Evolutionary conservation across 2,113 vertebrate genomes (phyloP).

Genomic region (Ardeotis arabs): DNA sequence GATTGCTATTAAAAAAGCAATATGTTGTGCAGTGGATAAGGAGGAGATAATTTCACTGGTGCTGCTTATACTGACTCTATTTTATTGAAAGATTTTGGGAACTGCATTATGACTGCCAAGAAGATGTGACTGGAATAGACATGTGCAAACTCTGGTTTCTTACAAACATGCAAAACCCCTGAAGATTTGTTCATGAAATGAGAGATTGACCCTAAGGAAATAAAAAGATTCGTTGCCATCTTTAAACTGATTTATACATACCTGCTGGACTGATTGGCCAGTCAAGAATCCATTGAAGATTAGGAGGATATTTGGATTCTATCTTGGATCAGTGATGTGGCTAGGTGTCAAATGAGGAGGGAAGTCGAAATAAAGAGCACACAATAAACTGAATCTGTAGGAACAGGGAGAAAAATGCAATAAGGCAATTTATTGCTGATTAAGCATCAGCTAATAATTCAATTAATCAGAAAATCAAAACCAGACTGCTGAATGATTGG

Average conservation of each 20-base stretch:
- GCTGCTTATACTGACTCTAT: neutral
- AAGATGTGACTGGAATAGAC: neutral
- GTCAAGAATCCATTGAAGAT: neutral
- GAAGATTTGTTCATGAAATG: neutral
- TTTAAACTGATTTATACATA: neutral
- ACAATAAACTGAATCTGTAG: neutral
- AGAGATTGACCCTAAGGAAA: neutral
- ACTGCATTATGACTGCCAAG: neutral
- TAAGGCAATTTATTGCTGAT: neutral
- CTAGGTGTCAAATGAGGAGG: neutral
- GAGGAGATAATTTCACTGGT: neutral
- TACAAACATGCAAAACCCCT: neutral
- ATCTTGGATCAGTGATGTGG: neutral
- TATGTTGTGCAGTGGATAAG: neutral
- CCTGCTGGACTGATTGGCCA: neutral
- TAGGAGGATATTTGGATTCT: neutral
- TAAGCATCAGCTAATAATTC: slow-evolving; percentile 7
- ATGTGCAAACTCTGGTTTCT: neutral
- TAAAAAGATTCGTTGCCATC: neutral
- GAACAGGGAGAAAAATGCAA: neutral
- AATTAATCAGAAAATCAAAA: slow-evolving; percentile 51
- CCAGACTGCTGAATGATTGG: neutral
- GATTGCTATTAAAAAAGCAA: neutral
- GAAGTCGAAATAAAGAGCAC: neutral
- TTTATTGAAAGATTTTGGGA: neutral